These are phyloP conservation scores for Falco novaeseelandiae DNA, from an alignment of 2,797 vertebrate genomes.

Conservation along the genomic window DNA sequence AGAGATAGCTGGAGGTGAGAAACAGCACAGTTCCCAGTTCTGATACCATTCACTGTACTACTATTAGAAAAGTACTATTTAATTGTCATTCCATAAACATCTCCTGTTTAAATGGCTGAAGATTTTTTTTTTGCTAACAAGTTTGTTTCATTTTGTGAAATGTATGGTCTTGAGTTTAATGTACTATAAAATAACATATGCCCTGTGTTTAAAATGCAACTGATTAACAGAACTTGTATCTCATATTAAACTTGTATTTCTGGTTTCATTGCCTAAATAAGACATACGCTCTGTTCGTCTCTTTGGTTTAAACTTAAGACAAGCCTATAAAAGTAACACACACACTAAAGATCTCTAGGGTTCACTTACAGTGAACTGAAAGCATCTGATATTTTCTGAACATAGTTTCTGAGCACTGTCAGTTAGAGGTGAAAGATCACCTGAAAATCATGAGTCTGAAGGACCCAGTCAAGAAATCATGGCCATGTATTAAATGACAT, in stretches of 20 bases:
- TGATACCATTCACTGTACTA: background rate
- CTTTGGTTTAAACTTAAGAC: background rate
- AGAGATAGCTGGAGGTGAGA: conserved; percentile 26
- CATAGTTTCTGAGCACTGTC: background rate
- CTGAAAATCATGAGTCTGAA: background rate
- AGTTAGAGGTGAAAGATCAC: background rate
- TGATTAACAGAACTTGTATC: background rate
- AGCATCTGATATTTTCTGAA: background rate
- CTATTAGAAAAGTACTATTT: background rate
- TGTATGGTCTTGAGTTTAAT: background rate
- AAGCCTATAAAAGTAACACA: background rate
- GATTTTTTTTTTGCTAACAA: background rate
- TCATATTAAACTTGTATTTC: background rate
- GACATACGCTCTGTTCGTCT: background rate
- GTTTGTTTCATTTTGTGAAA: conserved; percentile 13
- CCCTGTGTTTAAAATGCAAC: background rate
- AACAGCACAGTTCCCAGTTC: background rate
- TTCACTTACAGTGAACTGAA: background rate
- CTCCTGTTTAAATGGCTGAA: background rate
- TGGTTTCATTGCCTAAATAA: background rate
- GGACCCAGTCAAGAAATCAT: background rate
- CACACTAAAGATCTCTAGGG: background rate
- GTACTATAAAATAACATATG: background rate
- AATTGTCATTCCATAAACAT: background rate
- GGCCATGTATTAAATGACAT: background rate